Evolutionary conservation across 1,140 invertebrate genomes (phyloP).

Genomic region (Popillia japonica): DNA sequence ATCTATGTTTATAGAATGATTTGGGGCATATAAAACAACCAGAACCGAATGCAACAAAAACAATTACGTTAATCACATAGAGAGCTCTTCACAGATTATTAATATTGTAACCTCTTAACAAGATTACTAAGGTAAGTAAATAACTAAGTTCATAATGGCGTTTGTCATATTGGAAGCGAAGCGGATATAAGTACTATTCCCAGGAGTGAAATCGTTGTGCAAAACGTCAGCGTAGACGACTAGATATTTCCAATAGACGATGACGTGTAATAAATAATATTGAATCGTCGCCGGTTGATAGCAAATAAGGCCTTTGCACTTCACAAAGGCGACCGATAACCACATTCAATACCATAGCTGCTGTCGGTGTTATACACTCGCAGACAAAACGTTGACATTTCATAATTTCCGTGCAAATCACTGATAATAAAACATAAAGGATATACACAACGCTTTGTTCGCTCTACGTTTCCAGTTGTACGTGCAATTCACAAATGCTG

Average conservation of each 20-base stretch:
- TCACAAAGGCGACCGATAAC: constrained; percentile 9
- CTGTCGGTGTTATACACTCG: not conserved
- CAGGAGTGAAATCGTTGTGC: not conserved
- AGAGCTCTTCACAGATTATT: not conserved
- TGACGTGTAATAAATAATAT: constrained; percentile 7
- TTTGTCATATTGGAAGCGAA: not conserved
- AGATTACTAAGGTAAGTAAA: not conserved
- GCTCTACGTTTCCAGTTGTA: too few species aligned
- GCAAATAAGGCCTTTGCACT: constrained; percentile 9
- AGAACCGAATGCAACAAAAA: too few species aligned
- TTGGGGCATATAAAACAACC: too few species aligned
- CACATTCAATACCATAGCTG: not conserved
- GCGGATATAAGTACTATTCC: not conserved
- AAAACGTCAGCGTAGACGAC: not conserved
- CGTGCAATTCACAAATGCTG: too few species aligned
- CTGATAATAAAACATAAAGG: constrained; percentile 1
- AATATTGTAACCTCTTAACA: not conserved
- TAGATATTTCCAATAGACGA: not conserved
- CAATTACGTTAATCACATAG: too few species aligned
- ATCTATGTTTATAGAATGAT: too few species aligned
- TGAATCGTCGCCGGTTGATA: not conserved
- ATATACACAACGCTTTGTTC: too few species aligned
- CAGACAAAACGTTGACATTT: not conserved
- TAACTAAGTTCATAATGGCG: not conserved
- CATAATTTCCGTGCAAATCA: not conserved